Percentiles rank a stretch among this genome's conserved stretches.
Conservation (phyloP, 1,140 invertebrate genomes). For the Olivierus martensii region DNA sequence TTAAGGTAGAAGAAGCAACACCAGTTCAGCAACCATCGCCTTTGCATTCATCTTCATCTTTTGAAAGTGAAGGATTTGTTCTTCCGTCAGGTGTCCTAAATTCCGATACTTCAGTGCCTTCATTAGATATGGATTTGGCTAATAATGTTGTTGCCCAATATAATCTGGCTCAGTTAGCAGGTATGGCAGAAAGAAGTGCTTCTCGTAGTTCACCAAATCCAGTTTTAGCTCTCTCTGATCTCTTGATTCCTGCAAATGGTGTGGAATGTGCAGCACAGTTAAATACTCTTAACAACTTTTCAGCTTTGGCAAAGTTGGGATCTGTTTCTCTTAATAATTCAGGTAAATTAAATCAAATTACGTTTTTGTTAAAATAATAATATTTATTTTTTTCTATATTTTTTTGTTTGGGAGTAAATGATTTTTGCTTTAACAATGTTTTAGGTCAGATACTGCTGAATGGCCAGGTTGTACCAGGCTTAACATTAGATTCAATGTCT, state of each 20-base stretch:
- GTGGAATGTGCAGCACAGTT: slow-evolving; percentile 11
- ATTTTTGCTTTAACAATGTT: neutral
- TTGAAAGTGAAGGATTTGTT: slow-evolving; percentile 30
- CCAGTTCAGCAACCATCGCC: slow-evolving; percentile 21
- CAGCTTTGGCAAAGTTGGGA: slow-evolving; percentile 72
- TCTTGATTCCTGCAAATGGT: slow-evolving; percentile 27
- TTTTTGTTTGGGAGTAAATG: neutral
- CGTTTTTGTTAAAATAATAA: neutral
- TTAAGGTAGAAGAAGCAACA: slow-evolving; percentile 4
- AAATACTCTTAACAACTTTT: slow-evolving; percentile 69
- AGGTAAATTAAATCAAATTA: neutral
- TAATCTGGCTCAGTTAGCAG: slow-evolving; percentile 18
- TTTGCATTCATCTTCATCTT: slow-evolving; percentile 26
- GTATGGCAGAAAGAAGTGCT: slow-evolving; percentile 22
- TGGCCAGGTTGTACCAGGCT: slow-evolving; percentile 23
- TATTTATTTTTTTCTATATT: neutral
- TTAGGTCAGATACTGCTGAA: slow-evolving; percentile 26
- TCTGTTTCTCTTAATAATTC: slow-evolving; percentile 20
- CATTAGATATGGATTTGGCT: slow-evolving; percentile 15
- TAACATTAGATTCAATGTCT: slow-evolving; percentile 22
- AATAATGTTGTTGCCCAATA: slow-evolving; percentile 19
- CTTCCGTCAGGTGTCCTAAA: slow-evolving; percentile 33
- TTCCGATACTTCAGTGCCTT: slow-evolving; percentile 17
- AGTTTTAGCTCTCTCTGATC: slow-evolving; percentile 18
- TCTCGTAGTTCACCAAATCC: slow-evolving; percentile 23